Evolutionary conservation across 2,888 invertebrate species (phyloP).

Genomic region (Altica lythri): DNA sequence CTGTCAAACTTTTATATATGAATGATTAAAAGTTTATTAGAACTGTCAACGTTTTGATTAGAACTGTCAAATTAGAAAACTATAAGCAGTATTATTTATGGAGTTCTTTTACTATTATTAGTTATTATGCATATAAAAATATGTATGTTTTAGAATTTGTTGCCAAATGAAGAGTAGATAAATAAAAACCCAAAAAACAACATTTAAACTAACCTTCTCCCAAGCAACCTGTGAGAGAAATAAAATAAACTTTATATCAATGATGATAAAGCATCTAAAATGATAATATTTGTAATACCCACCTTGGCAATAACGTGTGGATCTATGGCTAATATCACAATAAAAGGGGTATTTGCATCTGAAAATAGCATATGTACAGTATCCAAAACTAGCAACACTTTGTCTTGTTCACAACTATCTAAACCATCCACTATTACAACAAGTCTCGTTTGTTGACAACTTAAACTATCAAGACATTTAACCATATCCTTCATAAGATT

Average conservation of each 20-base stretch:
- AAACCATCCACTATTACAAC: slow-evolving; percentile 96
- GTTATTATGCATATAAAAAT: no score
- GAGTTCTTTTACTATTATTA: no score
- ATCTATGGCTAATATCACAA: slow-evolving; percentile 94
- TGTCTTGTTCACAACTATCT: slow-evolving; percentile 97
- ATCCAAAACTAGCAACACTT: slow-evolving; percentile 89
- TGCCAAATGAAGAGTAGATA: not conserved
- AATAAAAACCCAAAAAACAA: slow-evolving; percentile 38
- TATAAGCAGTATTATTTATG: no score
- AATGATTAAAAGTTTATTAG: no score
- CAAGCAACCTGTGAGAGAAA: slow-evolving; percentile 64
- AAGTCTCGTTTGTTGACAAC: slow-evolving; percentile 89
- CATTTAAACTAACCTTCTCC: slow-evolving; percentile 65
- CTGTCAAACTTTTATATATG: no score
- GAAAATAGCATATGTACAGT: slow-evolving; percentile 95
- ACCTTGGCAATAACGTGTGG: slow-evolving; percentile 98
- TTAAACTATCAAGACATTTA: slow-evolving; percentile 91
- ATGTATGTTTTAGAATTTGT: no score
- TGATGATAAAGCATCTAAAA: slow-evolving; percentile 18
- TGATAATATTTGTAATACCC: slow-evolving; percentile 39
- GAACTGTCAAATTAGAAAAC: no score
- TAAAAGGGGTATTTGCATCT: slow-evolving; percentile 92
- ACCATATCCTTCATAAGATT: slow-evolving; percentile 64
- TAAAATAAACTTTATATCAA: slow-evolving; percentile 31
- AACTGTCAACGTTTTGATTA: no score